Percentiles rank a stretch among this genome's conserved stretches.
Conservation (phyloP, 1,140 invertebrate genomes). For the Trialeurodes vaporariorum region DNA sequence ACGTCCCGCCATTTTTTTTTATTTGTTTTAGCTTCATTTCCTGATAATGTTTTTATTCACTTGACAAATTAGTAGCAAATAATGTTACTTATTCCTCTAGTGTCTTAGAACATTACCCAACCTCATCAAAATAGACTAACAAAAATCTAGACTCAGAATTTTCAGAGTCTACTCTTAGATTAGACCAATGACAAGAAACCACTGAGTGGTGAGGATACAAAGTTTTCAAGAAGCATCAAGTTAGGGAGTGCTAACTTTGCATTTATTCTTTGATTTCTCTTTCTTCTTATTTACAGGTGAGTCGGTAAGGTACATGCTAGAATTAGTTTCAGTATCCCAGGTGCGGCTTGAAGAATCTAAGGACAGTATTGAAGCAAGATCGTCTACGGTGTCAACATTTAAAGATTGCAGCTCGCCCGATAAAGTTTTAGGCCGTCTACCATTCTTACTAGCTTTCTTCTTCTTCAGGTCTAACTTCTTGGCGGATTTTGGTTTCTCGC, state of each 20-base stretch:
- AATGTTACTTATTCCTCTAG: too few relatives aligned
- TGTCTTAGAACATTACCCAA: too few relatives aligned
- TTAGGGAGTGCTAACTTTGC: background rate
- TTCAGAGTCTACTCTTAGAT: too few relatives aligned
- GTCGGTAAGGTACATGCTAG: background rate
- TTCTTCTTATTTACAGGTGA: background rate
- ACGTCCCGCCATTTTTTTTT: too few relatives aligned
- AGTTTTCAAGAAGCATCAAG: too few relatives aligned
- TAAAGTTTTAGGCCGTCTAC: background rate
- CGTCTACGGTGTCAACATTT: background rate
- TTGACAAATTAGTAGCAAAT: too few relatives aligned
- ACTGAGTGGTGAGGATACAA: too few relatives aligned
- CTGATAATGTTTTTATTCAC: too few relatives aligned
- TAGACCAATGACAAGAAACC: too few relatives aligned
- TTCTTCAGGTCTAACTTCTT: background rate
- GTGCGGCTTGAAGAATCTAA: background rate
- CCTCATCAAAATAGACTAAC: too few relatives aligned
- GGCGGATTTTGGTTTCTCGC: background rate
- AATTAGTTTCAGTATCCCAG: background rate
- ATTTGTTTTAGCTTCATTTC: too few relatives aligned
- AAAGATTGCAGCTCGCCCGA: background rate
- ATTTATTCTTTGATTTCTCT: background rate
- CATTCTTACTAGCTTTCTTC: background rate
- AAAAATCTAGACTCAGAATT: too few relatives aligned
- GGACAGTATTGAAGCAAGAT: background rate